Percentiles rank a stretch among this genome's conserved stretches.
Evolutionary conservation across 2,113 vertebrate species (phyloP).

Genomic region (Oreocharis arfaki): DNA sequence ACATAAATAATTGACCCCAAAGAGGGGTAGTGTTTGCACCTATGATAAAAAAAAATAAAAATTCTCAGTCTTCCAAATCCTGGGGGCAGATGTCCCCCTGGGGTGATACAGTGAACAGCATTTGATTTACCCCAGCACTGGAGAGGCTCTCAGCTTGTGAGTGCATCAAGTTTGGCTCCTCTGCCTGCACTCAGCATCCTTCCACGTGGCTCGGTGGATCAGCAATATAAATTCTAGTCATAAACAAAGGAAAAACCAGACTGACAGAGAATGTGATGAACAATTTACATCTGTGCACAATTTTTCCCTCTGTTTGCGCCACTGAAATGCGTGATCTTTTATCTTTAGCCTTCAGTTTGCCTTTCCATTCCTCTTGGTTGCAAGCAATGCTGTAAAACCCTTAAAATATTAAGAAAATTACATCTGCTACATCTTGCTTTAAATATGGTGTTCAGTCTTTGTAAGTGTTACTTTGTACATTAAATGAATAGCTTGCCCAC

Average conservation of each 20-base stretch:
- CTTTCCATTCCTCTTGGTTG: background rate
- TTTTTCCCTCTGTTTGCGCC: background rate
- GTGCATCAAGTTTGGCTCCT: background rate
- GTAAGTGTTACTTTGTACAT: background rate
- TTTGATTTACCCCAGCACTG: background rate
- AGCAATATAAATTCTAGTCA: background rate
- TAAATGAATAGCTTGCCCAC: constrained; percentile 4
- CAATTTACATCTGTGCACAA: background rate
- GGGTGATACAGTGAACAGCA: background rate
- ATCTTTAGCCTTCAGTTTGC: background rate
- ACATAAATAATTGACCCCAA: background rate
- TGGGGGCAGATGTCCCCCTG: background rate
- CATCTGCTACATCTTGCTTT: constrained; percentile 11
- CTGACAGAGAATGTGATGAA: background rate
- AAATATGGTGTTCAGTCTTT: constrained; percentile 14
- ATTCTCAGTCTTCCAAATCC: background rate
- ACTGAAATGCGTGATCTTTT: background rate
- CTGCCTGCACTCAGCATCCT: background rate
- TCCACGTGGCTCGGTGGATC: background rate
- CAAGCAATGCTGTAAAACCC: background rate
- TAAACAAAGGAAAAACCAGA: constrained; percentile 3
- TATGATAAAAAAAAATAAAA: background rate
- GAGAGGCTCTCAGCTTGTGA: background rate
- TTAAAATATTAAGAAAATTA: constrained; percentile 36
- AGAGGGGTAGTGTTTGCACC: background rate